Percentiles rank a stretch among this genome's conserved stretches.
These are phyloP conservation scores for Cyprinodon tularosa DNA, from an alignment of 2,113 vertebrate genomes.

Conservation along the genomic window DNA sequence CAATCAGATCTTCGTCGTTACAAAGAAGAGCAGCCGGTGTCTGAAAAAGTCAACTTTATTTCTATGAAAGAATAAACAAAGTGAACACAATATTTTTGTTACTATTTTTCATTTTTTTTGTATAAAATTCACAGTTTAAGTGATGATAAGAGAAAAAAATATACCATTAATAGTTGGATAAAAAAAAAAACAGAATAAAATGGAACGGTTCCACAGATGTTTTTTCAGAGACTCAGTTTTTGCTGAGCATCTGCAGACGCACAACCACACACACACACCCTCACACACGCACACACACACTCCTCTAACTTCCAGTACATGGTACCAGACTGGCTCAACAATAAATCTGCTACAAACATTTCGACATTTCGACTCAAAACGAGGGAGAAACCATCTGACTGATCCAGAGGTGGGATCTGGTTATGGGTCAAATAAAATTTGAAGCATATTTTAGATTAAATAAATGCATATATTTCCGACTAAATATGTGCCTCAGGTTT, in stretches of 20 bases:
- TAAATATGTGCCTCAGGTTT: background rate
- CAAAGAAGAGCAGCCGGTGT: background rate
- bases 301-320: constrained; percentile 8
- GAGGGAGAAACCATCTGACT: background rate
- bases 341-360: constrained; percentile 7
- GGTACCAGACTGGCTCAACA: background rate
- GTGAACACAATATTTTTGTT: constrained; percentile 47
- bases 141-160: constrained; percentile 48
- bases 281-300: background rate
- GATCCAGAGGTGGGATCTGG: background rate
- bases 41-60: constrained; percentile 74
- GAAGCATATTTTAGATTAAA: background rate
- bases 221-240: background rate
- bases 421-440: background rate
- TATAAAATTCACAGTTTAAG: constrained; percentile 80
- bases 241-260: background rate
- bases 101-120: constrained; percentile 27
- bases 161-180: constrained; percentile 70
- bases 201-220: background rate
- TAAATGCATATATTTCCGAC: background rate
- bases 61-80: constrained; percentile 58
- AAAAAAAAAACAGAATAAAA: constrained; percentile 24
- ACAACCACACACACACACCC: constrained; percentile 1
- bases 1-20: background rate
- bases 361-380: background rate